A percentile compares a stretch with the other conserved stretches of the same genome.
phyloP scores from a whole-genome alignment of 2,113 vertebrate genomes.

The Ammospiza nelsoni region DNA sequence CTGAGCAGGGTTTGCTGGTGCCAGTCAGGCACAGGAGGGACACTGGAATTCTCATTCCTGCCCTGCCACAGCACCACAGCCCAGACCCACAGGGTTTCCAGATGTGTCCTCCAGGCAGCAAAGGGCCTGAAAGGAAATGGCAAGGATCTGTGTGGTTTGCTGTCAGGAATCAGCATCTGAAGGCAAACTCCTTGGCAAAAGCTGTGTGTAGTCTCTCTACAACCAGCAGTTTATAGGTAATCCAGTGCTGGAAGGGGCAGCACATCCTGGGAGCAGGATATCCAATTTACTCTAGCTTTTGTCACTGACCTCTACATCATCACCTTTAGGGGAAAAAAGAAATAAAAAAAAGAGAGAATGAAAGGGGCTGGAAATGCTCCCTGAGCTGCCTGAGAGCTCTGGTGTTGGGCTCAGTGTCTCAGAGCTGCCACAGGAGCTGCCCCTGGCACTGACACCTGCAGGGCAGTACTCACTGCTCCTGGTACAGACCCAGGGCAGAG shows the following conservation, averaged over 20 bases:
- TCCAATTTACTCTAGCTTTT: neutral
- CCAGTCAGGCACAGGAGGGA: neutral
- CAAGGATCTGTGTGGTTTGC: neutral
- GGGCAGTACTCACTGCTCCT: neutral
- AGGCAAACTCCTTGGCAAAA: neutral
- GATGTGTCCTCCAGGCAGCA: neutral
- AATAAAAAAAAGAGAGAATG: rapidly evolving
- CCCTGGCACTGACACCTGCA: neutral
- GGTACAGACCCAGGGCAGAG: neutral
- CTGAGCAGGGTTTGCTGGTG: neutral
- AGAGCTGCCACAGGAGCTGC: neutral
- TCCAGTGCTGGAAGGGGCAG: neutral
- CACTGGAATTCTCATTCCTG: neutral
- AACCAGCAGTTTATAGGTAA: neutral
- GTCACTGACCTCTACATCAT: neutral
- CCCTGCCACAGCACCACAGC: neutral
- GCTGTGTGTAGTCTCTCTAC: neutral
- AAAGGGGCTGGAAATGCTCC: neutral
- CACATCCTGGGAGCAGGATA: neutral
- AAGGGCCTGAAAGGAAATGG: neutral
- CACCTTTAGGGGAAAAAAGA: too few relatives aligned
- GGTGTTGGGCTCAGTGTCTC: too few relatives aligned
- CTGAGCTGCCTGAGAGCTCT: neutral
- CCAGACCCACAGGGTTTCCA: neutral
- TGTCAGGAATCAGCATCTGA: neutral